Percentiles rank a stretch among this genome's conserved stretches.
These are phyloP conservation scores for Tortricodes alternella DNA, from an alignment of 2,888 invertebrate species.

Conservation along the genomic window DNA sequence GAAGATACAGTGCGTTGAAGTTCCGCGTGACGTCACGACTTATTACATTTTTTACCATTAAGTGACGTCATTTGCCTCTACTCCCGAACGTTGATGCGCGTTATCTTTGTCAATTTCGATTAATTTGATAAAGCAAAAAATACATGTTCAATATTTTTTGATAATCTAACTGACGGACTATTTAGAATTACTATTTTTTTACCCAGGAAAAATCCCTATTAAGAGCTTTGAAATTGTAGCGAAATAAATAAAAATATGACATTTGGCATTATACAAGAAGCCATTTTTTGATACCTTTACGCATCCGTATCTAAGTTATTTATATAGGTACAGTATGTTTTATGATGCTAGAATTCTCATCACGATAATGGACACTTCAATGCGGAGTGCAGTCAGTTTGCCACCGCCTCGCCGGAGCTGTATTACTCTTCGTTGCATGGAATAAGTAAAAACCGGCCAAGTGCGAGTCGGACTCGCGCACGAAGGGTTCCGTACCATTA, in stretches of 20 bases:
- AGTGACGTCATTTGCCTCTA: too few species aligned
- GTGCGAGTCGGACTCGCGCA: too few species aligned
- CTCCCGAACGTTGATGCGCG: too few species aligned
- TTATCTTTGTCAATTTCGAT: too few species aligned
- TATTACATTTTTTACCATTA: too few species aligned
- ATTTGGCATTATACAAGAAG: neutral
- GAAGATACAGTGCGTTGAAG: too few species aligned
- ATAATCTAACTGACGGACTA: neutral
- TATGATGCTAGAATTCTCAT: constrained; percentile 56
- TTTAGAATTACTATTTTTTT: neutral
- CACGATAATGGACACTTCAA: constrained; percentile 67
- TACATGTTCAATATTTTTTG: too few species aligned
- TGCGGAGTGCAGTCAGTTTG: constrained; percentile 51
- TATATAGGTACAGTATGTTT: constrained; percentile 38
- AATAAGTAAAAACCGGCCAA: too few species aligned
- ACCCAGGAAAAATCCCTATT: too few species aligned
- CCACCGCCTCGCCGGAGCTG: constrained; percentile 44
- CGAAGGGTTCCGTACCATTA: too few species aligned
- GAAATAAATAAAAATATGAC: neutral
- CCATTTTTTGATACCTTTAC: neutral
- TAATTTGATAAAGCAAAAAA: too few species aligned
- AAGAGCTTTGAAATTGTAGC: neutral
- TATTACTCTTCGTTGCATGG: constrained; percentile 32
- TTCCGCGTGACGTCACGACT: too few species aligned
- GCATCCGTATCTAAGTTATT: neutral